Percentiles rank a stretch among this genome's conserved stretches.
phyloP scores from a whole-genome alignment of 2,888 invertebrate genomes.

The Abrostola triplasia region DNA sequence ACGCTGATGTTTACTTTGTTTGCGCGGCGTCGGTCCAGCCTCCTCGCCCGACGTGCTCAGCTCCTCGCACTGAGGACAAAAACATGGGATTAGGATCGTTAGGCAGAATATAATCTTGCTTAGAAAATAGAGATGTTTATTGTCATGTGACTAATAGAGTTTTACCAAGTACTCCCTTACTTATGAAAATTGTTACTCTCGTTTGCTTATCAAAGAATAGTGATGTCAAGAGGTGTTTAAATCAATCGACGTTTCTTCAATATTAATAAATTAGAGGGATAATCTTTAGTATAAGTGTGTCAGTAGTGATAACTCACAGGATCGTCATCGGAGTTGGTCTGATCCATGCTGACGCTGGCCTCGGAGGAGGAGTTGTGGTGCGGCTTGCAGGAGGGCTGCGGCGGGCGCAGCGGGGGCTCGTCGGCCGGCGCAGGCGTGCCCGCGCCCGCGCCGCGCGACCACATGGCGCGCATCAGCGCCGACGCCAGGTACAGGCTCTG shows the following conservation, averaged over 20 bases:
- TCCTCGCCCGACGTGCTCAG: conserved; percentile 86
- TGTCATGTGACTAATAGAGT: too few relatives aligned
- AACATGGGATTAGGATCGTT: conserved; percentile 2
- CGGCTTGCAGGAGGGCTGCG: conserved; percentile 82
- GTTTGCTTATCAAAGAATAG: too few relatives aligned
- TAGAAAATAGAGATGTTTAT: background rate
- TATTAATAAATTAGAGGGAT: too few relatives aligned
- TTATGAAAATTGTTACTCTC: too few relatives aligned
- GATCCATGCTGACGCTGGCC: conserved; percentile 94
- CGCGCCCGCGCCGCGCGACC: conserved; percentile 90
- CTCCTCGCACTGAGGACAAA: conserved; percentile 87
- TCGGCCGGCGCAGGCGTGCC: conserved; percentile 75
- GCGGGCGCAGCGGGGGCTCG: conserved; percentile 84
- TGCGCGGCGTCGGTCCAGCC: conserved; percentile 89
- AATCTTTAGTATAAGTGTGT: too few relatives aligned
- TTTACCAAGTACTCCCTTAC: too few relatives aligned
- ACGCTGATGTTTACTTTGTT: conserved; percentile 88
- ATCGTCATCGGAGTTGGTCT: conserved; percentile 94
- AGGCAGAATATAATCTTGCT: background rate
- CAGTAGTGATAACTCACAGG: conserved; percentile 79
- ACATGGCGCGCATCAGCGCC: conserved; percentile 96
- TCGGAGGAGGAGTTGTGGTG: conserved; percentile 91
- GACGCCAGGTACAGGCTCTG: conserved; percentile 96
- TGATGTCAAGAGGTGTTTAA: too few relatives aligned
- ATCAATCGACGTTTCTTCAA: too few relatives aligned